Evolutionary conservation across 2,888 invertebrate species (phyloP).

Genomic region (Diachrysia chrysitis): DNA sequence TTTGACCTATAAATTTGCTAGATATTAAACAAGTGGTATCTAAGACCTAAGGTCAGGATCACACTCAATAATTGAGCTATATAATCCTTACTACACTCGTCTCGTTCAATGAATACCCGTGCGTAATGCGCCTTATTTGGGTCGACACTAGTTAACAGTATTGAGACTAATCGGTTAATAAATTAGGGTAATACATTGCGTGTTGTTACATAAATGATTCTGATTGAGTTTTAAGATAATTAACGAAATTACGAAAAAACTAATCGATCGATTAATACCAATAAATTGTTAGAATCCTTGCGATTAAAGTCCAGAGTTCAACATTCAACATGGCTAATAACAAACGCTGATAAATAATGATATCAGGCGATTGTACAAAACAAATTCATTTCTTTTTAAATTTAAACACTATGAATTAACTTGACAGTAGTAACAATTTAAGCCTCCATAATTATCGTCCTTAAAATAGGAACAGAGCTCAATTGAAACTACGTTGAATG

Average conservation of each 20-base stretch:
- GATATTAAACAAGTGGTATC: background rate
- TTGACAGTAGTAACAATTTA: background rate
- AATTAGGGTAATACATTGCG: slow-evolving; percentile 46
- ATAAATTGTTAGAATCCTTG: background rate
- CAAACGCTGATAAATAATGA: too few species aligned
- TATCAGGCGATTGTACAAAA: too few species aligned
- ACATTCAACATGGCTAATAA: too few species aligned
- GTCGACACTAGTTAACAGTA: slow-evolving; percentile 58
- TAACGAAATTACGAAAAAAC: slow-evolving; percentile 26
- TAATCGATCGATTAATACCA: background rate
- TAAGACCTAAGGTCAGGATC: slow-evolving; percentile 49
- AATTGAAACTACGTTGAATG: slow-evolving; percentile 47
- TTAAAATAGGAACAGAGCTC: slow-evolving; percentile 29
- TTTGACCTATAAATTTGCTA: too few species aligned
- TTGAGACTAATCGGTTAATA: slow-evolving; percentile 59
- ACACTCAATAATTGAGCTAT: slow-evolving; percentile 52
- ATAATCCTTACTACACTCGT: slow-evolving; percentile 45
- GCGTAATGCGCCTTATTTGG: slow-evolving; percentile 49
- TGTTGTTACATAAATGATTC: slow-evolving; percentile 42
- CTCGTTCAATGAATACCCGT: slow-evolving; percentile 54
- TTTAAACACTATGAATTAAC: background rate
- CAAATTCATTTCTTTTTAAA: too few species aligned
- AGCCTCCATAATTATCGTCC: slow-evolving; percentile 12
- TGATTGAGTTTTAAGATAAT: slow-evolving; percentile 23
- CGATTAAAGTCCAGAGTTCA: background rate